A percentile compares a stretch with the other conserved stretches of the same genome.
Conservation (phyloP, 2,113 vertebrate genomes). For the Petaurus breviceps region DNA sequence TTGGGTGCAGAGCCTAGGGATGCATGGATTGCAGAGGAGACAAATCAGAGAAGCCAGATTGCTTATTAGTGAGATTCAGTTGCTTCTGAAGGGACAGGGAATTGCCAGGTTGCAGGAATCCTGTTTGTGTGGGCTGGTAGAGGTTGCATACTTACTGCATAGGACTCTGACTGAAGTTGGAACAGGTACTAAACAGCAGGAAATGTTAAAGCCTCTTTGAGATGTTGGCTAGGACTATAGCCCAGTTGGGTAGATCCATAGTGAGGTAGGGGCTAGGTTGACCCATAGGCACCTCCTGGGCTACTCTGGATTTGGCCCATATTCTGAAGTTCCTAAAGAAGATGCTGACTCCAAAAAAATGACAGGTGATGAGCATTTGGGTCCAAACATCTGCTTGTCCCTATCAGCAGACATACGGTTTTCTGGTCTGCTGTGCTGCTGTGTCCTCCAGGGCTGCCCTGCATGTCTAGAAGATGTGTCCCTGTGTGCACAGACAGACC, state of each 20-base stretch:
- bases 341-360: slow-evolving; percentile 87
- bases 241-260: slow-evolving; percentile 82
- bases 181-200: slow-evolving; percentile 92
- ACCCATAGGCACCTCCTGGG: slow-evolving; percentile 75
- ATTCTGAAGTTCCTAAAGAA: slow-evolving; percentile 89
- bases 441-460: slow-evolving; percentile 91
- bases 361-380: slow-evolving; percentile 89
- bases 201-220: slow-evolving; percentile 92
- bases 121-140: slow-evolving; percentile 90
- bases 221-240: slow-evolving; percentile 88
- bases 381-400: slow-evolving; percentile 91
- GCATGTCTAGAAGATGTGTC: slow-evolving; percentile 91
- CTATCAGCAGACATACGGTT: slow-evolving; percentile 89
- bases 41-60: slow-evolving; percentile 94
- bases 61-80: slow-evolving; percentile 94
- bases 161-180: slow-evolving; percentile 89
- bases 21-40: slow-evolving; percentile 90
- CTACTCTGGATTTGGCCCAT: slow-evolving; percentile 90
- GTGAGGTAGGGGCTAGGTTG: slow-evolving; percentile 87
- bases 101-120: slow-evolving; percentile 85
- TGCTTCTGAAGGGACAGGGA: slow-evolving; percentile 94
- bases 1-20: slow-evolving; percentile 90
- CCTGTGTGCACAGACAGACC: slow-evolving; percentile 90
- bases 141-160: slow-evolving; percentile 90
- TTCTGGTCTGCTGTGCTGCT: slow-evolving; percentile 86